Conservation (phyloP, 2,888 invertebrate genomes). For the Archips xylosteana region DNA sequence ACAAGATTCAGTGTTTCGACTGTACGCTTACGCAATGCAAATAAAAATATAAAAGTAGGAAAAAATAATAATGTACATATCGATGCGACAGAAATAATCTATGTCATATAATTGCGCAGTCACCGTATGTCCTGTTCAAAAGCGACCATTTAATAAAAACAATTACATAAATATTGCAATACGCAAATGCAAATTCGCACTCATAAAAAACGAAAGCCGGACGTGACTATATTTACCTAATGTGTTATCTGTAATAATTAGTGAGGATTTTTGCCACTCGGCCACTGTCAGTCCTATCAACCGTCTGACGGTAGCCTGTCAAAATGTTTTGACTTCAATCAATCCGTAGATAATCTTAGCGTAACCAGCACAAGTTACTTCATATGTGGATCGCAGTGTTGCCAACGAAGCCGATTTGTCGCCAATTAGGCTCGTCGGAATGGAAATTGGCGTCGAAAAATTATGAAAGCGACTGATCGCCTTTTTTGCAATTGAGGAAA, state of each 20-base stretch:
- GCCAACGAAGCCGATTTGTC: not conserved
- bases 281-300: constrained; percentile 54
- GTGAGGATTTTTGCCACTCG: constrained; percentile 70
- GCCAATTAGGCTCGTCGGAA: too few species aligned
- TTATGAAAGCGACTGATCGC: too few species aligned
- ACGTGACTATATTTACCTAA: constrained; percentile 54
- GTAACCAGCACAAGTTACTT: constrained; percentile 44
- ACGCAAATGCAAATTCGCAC: constrained; percentile 55
- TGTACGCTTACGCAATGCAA: not conserved
- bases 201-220: constrained; percentile 80
- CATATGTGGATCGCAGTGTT: constrained; percentile 9
- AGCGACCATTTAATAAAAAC: constrained; percentile 34
- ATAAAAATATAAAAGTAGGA: not conserved
- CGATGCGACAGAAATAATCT: constrained; percentile 14
- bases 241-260: constrained; percentile 71
- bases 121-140: constrained; percentile 37
- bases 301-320: constrained; percentile 59
- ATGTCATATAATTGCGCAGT: constrained; percentile 31
- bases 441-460: too few species aligned
- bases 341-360: constrained; percentile 47
- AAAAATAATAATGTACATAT: not conserved
- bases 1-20: too few species aligned
- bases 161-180: constrained; percentile 43
- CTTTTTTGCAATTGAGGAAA: too few species aligned
- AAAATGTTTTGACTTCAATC: constrained; percentile 64